Percentiles rank a stretch among this genome's conserved stretches.
Conservation (phyloP, 2,888 invertebrate genomes). For the Oscheius myriophilus region DNA sequence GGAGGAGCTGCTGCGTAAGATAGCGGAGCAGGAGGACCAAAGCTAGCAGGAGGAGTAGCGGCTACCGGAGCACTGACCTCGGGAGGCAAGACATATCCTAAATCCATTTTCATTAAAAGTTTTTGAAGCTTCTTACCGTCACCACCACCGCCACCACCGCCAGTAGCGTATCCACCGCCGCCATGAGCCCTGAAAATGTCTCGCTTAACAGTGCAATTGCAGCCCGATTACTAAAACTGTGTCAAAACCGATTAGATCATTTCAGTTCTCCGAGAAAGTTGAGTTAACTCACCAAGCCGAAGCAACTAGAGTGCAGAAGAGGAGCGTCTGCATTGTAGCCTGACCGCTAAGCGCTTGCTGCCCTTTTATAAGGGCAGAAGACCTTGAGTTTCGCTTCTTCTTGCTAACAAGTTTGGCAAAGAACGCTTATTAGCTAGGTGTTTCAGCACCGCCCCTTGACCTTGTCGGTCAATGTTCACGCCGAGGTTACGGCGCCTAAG, state of each 20-base stretch:
- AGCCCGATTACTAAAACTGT: background rate
- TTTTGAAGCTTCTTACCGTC: no score
- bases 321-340: constrained; percentile 22
- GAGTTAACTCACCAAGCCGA: background rate
- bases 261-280: background rate
- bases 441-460: constrained; percentile 27
- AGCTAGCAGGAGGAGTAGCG: constrained; percentile 2
- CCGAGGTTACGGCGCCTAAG: no score
- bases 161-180: background rate
- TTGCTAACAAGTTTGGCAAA: constrained; percentile 26
- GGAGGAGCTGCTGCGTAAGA: constrained; percentile 2
- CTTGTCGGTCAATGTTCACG: constrained; percentile 2
- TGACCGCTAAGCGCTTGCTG: background rate
- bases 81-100: background rate
- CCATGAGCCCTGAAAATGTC: background rate
- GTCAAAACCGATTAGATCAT: no score
- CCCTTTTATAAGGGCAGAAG: constrained; percentile 22
- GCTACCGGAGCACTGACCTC: background rate
- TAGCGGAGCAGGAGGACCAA: constrained; percentile 6
- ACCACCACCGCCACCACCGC: background rate
- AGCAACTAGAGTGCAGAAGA: constrained; percentile 23
- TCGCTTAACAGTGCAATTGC: no score
- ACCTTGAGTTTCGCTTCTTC: constrained; percentile 29
- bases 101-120: no score
- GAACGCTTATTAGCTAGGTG: constrained; percentile 30